A percentile compares a stretch with the other conserved stretches of the same genome.
Conservation (phyloP, 1,140 invertebrate species). For the Stegodyphus dumicola region DNA sequence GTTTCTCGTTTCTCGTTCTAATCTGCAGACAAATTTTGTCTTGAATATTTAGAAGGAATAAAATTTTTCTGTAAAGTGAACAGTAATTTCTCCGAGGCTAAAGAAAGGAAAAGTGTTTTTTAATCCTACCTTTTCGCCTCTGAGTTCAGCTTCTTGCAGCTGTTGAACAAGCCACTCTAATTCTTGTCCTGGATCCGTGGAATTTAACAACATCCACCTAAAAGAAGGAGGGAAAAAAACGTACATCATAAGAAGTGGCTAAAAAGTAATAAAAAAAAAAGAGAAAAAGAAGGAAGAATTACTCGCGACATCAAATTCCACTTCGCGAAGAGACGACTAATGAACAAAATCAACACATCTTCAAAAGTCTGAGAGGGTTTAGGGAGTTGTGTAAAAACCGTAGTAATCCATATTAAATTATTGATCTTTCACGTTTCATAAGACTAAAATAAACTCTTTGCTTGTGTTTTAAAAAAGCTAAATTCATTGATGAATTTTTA, state of each 20-base stretch:
- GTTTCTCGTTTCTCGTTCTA: not conserved
- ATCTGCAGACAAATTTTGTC: not conserved
- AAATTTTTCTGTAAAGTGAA: too few species aligned
- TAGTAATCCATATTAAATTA: too few species aligned
- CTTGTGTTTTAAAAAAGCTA: too few species aligned
- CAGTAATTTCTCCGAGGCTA: too few species aligned
- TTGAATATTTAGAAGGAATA: not conserved
- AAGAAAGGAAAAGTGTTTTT: too few species aligned
- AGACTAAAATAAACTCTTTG: too few species aligned
- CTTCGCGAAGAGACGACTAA: not conserved
- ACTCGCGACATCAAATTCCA: not conserved
- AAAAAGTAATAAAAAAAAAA: too few species aligned
- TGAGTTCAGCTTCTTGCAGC: conserved; percentile 91
- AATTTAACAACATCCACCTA: conserved; percentile 95
- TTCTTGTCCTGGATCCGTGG: conserved; percentile 94
- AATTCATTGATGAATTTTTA: too few species aligned
- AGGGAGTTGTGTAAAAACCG: too few species aligned
- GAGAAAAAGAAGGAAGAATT: not conserved
- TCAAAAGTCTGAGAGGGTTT: too few species aligned
- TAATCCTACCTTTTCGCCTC: conserved; percentile 78
- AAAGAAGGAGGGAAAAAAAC: not conserved
- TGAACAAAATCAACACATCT: not conserved
- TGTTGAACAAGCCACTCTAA: conserved; percentile 96
- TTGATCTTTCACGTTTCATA: too few species aligned
- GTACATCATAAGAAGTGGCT: too few species aligned